Evolutionary conservation across 2,888 invertebrate species (phyloP).

Genomic region (Zonitis immaculata): DNA sequence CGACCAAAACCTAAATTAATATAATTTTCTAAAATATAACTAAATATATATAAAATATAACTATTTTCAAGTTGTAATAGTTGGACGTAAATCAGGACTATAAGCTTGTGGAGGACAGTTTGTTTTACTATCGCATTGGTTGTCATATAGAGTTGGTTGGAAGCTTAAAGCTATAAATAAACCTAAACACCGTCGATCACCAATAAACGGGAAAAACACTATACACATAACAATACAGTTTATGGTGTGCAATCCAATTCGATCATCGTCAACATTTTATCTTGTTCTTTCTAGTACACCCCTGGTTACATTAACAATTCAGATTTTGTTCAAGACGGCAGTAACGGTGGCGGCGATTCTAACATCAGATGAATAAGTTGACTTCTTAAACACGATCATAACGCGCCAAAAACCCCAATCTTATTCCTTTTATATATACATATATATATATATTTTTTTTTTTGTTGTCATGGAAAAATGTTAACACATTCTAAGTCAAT

Average conservation of each 20-base stretch:
- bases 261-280: conserved; percentile 12
- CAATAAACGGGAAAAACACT: conserved; percentile 37
- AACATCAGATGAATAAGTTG: conserved; percentile 41
- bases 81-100: conserved; percentile 19
- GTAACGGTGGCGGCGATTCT: conserved; percentile 15
- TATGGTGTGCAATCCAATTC: conserved; percentile 25
- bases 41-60: too few relatives aligned
- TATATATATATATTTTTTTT: too few relatives aligned
- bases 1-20: neutral
- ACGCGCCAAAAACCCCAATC: conserved; percentile 36
- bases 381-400: conserved; percentile 41
- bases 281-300: conserved; percentile 30
- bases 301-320: conserved; percentile 45
- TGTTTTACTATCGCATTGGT: conserved; percentile 34
- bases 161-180: conserved; percentile 33
- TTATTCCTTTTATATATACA: conserved; percentile 31
- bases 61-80: conserved; percentile 12
- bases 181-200: conserved; percentile 39
- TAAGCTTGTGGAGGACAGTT: conserved; percentile 24
- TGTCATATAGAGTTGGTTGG: conserved; percentile 22
- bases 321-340: conserved; percentile 35
- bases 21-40: too few relatives aligned
- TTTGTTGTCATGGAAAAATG: conserved; percentile 45
- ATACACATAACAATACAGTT: conserved; percentile 37
- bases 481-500: conserved; percentile 38